These are phyloP conservation scores for Thereva unica DNA, from an alignment of 2,888 invertebrate species.

Conservation along the genomic window DNA sequence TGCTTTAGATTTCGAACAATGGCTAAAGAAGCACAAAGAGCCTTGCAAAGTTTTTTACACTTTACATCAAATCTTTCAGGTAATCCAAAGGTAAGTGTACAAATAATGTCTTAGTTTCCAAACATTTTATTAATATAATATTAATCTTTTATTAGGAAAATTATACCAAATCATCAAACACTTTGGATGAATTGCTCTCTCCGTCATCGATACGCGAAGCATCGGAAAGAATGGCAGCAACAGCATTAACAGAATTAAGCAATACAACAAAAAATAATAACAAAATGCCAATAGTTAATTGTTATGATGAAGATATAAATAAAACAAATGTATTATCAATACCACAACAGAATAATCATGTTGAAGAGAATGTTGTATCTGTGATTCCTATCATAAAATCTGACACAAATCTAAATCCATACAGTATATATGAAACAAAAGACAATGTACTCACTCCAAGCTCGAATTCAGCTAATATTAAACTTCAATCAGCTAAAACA, in stretches of 20 bases:
- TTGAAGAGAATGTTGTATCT: conserved; percentile 46
- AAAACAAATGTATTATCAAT: conserved; percentile 50
- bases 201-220: conserved; percentile 56
- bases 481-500: conserved; percentile 43
- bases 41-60: conserved; percentile 75
- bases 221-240: conserved; percentile 57
- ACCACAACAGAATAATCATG: conserved; percentile 45
- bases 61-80: conserved; percentile 71
- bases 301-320: conserved; percentile 26
- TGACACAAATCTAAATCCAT: conserved; percentile 6
- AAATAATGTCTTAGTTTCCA: conserved; percentile 48
- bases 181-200: conserved; percentile 64
- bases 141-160: conserved; percentile 55
- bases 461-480: conserved; percentile 28
- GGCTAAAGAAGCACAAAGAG: conserved; percentile 74
- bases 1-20: conserved; percentile 77
- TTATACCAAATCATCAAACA: conserved; percentile 63
- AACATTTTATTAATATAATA: conserved; percentile 16
- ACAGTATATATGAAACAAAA: conserved; percentile 15
- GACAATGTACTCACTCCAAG: conserved; percentile 2
- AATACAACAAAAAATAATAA: conserved; percentile 49
- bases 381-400: conserved; percentile 44
- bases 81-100: conserved; percentile 65
- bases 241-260: conserved; percentile 57
- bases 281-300: conserved; percentile 7